Percentiles rank a stretch among this genome's conserved stretches.
Evolutionary conservation across 2,888 invertebrate genomes (phyloP).

Genomic region (Dinocampus coccinellae): DNA sequence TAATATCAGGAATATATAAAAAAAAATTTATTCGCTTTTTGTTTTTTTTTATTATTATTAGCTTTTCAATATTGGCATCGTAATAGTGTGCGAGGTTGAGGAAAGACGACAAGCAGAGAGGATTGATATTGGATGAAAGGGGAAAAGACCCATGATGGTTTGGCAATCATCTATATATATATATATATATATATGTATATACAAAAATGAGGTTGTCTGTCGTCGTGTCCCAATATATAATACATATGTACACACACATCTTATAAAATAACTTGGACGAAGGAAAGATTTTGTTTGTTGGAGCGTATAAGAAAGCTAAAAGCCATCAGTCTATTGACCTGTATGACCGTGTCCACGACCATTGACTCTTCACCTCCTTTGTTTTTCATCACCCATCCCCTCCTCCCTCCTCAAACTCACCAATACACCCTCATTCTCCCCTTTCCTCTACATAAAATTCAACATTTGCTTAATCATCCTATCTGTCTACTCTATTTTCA

Average conservation of each 20-base stretch:
- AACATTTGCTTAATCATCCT: too few species aligned
- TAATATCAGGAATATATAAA: neutral
- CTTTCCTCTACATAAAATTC: neutral
- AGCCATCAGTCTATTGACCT: slow-evolving; percentile 49
- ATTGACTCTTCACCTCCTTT: slow-evolving; percentile 34
- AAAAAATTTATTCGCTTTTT: neutral
- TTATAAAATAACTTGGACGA: slow-evolving; percentile 14
- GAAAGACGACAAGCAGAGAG: slow-evolving; percentile 38
- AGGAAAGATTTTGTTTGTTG: slow-evolving; percentile 55
- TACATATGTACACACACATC: too few species aligned
- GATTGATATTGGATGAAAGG: slow-evolving; percentile 41
- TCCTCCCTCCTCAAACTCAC: neutral
- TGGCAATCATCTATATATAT: too few species aligned
- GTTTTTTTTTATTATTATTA: too few species aligned
- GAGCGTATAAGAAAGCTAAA: slow-evolving; percentile 60
- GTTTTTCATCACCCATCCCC: neutral
- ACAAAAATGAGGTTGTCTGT: too few species aligned
- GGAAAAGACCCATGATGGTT: slow-evolving; percentile 22
- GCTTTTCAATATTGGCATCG: slow-evolving; percentile 32
- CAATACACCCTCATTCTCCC: neutral
- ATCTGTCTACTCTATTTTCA: too few species aligned
- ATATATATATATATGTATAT: too few species aligned
- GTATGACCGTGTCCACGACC: slow-evolving; percentile 41
- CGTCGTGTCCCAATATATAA: slow-evolving; percentile 25
- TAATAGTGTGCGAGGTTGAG: slow-evolving; percentile 40